Base-by-base conservation (phyloP, 2,888 invertebrate species). In the Cerastis leucographa region DNA sequence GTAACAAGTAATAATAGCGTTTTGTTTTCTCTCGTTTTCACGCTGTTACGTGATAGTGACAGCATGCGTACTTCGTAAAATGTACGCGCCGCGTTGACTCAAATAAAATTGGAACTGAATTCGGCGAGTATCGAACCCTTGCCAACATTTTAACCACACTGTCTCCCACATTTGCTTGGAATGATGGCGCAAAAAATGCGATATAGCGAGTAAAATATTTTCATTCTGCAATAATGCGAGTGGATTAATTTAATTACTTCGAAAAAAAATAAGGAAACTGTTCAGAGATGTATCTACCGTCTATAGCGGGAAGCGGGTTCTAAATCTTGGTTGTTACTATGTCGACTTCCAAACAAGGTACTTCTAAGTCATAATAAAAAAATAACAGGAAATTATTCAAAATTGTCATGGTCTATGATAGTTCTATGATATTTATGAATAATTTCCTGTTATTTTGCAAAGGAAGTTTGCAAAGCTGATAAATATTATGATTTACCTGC, bases 51-150 rank as follows among this genome's bases (percentile, higher is more conserved):
- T 84, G 86, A 83, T 61, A 61, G 40, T 75, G 61, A 19, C 35
- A 76, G 85, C 79, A 72, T 84, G 78, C 44, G 75, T 83, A 84
- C 76, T 76, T 76, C 71, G 86, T 74, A 56, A 85, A 78, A 82
- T 54, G 22, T 71, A 49, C 51, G 17, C 25, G 66, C 22, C 85
- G 85, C 35, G 61, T 78, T 74, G 81, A 51, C 81, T 90, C 86
- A 89, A 89, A 91, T 93, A 91, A 90, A 93, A 92, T 93, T 92
- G 92, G 93, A 94, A 91, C 92, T 89, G 86, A 82, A 92, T 92
- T 91, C 90, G 83, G 88, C 74, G 87, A 88, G 88, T 77, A 88
- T 84, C 87, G 89, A 89, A 83, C 84, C 77, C 72, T 83, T 94
- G 95, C 95, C 94, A 95, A 94, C 89, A 89, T 88, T 89, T 89